phyloP scores from a whole-genome alignment of 2,888 invertebrate genomes.

The Belgica antarctica region DNA sequence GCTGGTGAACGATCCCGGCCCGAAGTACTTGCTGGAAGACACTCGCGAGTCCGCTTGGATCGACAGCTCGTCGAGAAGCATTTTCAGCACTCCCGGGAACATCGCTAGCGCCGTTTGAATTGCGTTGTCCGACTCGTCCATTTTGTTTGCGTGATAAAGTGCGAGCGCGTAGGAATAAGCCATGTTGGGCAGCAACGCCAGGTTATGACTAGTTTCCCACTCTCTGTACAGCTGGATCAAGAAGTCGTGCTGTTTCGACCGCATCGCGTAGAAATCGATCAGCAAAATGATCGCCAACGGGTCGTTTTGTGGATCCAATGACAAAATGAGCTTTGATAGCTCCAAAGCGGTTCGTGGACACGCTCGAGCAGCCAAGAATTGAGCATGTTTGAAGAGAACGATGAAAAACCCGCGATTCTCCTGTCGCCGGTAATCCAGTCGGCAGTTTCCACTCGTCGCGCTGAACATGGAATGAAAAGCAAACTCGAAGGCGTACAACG shows the following conservation, averaged over 20 bases:
- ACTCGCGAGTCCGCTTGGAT: conserved; percentile 68
- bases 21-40: conserved; percentile 56
- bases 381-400: conserved; percentile 76
- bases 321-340: conserved; percentile 77
- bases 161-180: conserved; percentile 78
- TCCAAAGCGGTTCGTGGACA: conserved; percentile 86
- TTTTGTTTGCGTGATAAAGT: conserved; percentile 61
- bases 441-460: conserved; percentile 68
- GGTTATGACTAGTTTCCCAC: conserved; percentile 64
- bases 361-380: conserved; percentile 73
- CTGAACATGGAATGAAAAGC: conserved; percentile 79
- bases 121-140: conserved; percentile 59
- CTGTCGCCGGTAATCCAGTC: conserved; percentile 73
- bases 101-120: conserved; percentile 76
- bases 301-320: conserved; percentile 71
- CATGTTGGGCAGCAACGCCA: conserved; percentile 83
- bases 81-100: conserved; percentile 75
- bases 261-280: conserved; percentile 79
- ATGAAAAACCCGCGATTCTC: conserved; percentile 81
- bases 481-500: conserved; percentile 72
- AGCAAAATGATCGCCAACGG: conserved; percentile 73
- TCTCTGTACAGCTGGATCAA: conserved; percentile 61
- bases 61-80: conserved; percentile 72
- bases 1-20: conserved; percentile 53
- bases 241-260: conserved; percentile 72